phyloP scores from a whole-genome alignment of 2,113 vertebrate genomes.

The Dipodomys ordii region DNA sequence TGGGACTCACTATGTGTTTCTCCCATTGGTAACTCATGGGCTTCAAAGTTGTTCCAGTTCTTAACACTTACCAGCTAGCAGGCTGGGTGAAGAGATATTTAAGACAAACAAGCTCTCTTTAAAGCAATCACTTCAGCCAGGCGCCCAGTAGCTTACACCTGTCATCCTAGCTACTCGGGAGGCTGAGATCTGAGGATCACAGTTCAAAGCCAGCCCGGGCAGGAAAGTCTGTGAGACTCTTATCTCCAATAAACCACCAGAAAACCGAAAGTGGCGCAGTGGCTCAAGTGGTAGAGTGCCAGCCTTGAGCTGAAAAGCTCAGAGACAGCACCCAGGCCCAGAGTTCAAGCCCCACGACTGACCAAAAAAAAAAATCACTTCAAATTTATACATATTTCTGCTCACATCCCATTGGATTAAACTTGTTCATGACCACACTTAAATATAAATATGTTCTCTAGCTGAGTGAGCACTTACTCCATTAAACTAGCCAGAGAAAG shows the following conservation, averaged over 20 bases:
- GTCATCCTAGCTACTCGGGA: too few relatives aligned
- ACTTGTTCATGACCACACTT: background rate
- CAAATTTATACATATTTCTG: background rate
- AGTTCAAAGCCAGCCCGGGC: too few relatives aligned
- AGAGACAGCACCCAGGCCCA: too few relatives aligned
- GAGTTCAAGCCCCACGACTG: too few relatives aligned
- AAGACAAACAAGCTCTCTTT: background rate
- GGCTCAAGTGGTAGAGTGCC: too few relatives aligned
- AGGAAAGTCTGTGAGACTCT: too few relatives aligned
- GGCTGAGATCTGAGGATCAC: too few relatives aligned
- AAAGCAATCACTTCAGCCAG: background rate
- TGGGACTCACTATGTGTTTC: background rate
- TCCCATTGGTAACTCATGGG: background rate
- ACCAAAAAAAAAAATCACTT: too few relatives aligned
- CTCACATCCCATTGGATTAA: background rate
- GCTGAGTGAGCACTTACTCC: background rate
- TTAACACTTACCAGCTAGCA: background rate
- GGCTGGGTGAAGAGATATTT: background rate
- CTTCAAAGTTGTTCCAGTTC: background rate
- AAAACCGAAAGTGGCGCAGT: too few relatives aligned
- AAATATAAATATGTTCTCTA: background rate
- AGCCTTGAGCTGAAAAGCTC: too few relatives aligned
- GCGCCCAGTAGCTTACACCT: too few relatives aligned
- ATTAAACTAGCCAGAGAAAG: background rate
- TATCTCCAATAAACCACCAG: too few relatives aligned